These are phyloP conservation scores for Seladonia tumulorum DNA, from an alignment of 2,888 invertebrate genomes.

Conservation along the genomic window DNA sequence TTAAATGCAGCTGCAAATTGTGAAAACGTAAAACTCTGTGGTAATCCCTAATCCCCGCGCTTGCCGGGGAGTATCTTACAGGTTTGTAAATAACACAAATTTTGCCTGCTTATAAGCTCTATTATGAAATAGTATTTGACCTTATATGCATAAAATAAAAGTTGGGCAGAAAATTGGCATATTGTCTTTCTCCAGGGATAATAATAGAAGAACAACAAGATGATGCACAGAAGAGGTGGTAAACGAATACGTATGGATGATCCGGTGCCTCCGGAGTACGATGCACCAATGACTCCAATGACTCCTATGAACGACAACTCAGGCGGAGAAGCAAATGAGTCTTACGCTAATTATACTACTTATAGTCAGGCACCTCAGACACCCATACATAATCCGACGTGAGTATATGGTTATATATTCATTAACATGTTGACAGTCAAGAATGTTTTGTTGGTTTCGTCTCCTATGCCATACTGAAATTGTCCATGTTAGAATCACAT, in stretches of 20 bases:
- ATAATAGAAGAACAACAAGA: constrained; percentile 30
- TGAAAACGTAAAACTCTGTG: constrained; percentile 12
- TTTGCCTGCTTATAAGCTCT: constrained; percentile 34
- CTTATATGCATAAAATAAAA: constrained; percentile 3
- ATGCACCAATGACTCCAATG: constrained; percentile 88
- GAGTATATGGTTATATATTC: constrained; percentile 42
- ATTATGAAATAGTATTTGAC: constrained; percentile 13
- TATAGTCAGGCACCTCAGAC: constrained; percentile 83
- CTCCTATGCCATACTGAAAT: too few relatives aligned
- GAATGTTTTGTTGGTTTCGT: too few relatives aligned
- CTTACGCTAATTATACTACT: constrained; percentile 83
- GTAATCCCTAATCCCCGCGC: constrained; percentile 37
- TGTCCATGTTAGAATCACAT: too few relatives aligned
- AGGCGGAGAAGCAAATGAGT: constrained; percentile 83
- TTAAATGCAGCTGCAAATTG: constrained; percentile 36
- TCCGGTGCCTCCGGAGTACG: constrained; percentile 93
- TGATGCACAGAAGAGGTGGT: constrained; percentile 93
- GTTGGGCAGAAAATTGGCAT: background rate
- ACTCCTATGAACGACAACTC: constrained; percentile 86
- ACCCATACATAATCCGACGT: constrained; percentile 80
- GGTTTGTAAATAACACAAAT: constrained; percentile 39
- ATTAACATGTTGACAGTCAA: too few relatives aligned
- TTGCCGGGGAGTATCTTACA: constrained; percentile 33
- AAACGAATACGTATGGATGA: constrained; percentile 97
- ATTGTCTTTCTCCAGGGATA: constrained; percentile 10